These are phyloP conservation scores for Drosophila sechellia DNA, from an alignment of 1,140 invertebrate species.

Conservation along the genomic window DNA sequence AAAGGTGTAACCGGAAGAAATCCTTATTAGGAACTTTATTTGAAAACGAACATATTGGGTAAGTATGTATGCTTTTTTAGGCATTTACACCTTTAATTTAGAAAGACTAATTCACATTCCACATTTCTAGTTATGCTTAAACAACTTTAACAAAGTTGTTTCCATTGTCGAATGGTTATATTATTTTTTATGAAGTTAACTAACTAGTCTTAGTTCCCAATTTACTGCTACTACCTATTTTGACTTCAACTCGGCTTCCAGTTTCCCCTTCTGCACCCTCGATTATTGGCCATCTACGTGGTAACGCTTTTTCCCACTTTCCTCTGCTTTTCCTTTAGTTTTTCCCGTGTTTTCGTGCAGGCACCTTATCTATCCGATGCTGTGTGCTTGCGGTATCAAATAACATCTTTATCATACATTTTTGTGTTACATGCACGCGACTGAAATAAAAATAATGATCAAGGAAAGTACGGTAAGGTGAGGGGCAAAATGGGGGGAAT, in stretches of 20 bases:
- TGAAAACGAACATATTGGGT: neutral
- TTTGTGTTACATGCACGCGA: slow-evolving; percentile 68
- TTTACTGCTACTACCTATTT: slow-evolving; percentile 10
- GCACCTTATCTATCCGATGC: slow-evolving; percentile 29
- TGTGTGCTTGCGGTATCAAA: slow-evolving; percentile 17
- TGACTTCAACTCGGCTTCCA: neutral
- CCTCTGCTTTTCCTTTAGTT: neutral
- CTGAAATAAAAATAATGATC: slow-evolving; percentile 74
- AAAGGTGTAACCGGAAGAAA: neutral
- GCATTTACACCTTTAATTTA: neutral
- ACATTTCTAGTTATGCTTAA: neutral
- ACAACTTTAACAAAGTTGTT: neutral
- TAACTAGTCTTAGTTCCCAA: slow-evolving; percentile 21
- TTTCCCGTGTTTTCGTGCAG: slow-evolving; percentile 2
- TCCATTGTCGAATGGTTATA: slow-evolving; percentile 1
- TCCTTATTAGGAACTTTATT: neutral
- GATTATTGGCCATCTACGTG: slow-evolving; percentile 30
- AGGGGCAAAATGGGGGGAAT: neutral
- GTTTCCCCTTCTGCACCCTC: neutral
- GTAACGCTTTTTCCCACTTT: slow-evolving; percentile 15
- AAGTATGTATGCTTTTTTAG: no score
- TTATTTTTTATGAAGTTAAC: slow-evolving; percentile 24
- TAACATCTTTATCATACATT: slow-evolving; percentile 60
- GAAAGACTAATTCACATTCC: neutral
- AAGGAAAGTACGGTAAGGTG: slow-evolving; percentile 1